phyloP scores from a whole-genome alignment of 64 coral and sea anemone species.

The Stichodactyla mertensii region DNA sequence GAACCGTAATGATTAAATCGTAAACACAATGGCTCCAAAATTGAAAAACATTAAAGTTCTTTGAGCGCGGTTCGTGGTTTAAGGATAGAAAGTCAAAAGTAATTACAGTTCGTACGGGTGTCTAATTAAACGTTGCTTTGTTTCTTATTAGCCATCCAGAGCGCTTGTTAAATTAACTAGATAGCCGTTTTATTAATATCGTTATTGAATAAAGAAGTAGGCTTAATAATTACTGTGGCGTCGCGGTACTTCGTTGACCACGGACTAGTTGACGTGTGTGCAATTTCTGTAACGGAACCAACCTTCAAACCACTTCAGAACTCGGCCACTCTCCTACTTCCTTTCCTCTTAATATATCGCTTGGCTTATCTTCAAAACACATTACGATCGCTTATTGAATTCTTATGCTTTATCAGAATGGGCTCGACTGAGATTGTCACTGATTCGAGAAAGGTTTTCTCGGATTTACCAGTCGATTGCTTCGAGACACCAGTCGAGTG shows the following conservation, averaged over 20 bases:
- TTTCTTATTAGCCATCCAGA: conserved; percentile 85
- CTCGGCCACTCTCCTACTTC: not conserved
- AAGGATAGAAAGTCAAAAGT: conserved; percentile 11
- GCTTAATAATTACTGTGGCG: not conserved
- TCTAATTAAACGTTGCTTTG: conserved; percentile 93
- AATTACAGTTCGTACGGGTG: conserved; percentile 46
- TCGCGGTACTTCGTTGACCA: not conserved
- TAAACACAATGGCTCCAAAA: conserved; percentile 34
- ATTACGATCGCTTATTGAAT: not conserved
- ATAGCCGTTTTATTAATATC: not conserved
- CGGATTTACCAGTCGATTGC: not conserved
- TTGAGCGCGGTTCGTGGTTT: not conserved
- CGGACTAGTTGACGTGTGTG: not conserved
- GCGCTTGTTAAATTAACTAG: conserved; percentile 33
- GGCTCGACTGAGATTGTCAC: not conserved
- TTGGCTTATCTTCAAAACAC: not conserved
- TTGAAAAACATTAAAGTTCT: not conserved
- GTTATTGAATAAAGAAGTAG: conserved; percentile 16
- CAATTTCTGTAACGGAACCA: not conserved
- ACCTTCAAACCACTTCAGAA: not conserved
- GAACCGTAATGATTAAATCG: conserved; percentile 31
- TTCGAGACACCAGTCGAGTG: not conserved
- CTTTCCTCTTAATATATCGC: not conserved
- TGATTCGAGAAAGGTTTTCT: not conserved
- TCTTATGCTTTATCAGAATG: not conserved